Conservation (phyloP, 1,140 invertebrate species). For the Phenacoccus solenopsis region DNA sequence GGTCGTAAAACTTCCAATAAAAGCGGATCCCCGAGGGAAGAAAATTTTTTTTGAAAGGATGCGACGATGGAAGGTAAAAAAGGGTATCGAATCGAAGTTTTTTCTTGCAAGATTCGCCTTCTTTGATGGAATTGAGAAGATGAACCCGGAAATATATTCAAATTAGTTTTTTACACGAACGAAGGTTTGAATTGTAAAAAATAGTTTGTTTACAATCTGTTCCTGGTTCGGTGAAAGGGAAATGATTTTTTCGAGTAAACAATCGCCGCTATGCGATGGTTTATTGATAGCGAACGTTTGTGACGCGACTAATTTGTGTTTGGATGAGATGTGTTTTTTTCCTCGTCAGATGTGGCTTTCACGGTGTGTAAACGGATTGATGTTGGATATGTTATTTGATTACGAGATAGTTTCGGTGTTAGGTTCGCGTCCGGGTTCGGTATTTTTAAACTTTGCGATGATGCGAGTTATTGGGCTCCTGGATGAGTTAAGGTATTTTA, state of each 20-base stretch:
- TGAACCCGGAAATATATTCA: background rate
- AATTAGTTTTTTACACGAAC: background rate
- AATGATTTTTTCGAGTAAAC: background rate
- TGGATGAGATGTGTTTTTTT: background rate
- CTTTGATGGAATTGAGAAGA: background rate
- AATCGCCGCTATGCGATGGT: background rate
- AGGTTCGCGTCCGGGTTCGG: background rate
- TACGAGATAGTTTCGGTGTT: background rate
- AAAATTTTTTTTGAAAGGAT: background rate
- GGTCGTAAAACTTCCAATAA: constrained; percentile 6
- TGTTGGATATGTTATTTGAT: background rate
- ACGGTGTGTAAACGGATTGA: background rate
- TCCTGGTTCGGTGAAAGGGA: background rate
- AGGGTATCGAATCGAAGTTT: background rate
- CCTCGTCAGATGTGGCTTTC: background rate
- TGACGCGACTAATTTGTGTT: background rate
- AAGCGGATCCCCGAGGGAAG: background rate
- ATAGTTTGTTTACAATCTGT: background rate
- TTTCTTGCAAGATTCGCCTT: too few relatives aligned
- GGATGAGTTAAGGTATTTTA: too few relatives aligned
- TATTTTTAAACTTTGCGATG: background rate
- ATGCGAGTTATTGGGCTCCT: background rate
- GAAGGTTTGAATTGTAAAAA: background rate
- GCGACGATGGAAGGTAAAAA: background rate
- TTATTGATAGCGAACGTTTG: background rate